Evolutionary conservation across 2,113 vertebrate genomes (phyloP).

Genomic region (Ammodramus savannarum): DNA sequence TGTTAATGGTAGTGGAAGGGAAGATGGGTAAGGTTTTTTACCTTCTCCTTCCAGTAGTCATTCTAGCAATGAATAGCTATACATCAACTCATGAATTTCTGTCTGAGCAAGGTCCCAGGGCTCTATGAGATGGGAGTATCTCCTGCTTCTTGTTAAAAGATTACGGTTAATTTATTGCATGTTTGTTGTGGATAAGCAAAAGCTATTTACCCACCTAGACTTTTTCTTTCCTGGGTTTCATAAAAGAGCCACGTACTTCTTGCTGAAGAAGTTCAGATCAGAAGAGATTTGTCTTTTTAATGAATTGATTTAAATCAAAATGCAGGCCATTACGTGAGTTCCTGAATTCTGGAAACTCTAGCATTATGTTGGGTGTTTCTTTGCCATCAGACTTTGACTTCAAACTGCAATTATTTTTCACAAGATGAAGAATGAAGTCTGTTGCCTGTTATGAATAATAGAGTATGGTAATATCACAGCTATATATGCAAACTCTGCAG

Average conservation of each 20-base stretch:
- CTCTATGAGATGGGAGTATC: not conserved
- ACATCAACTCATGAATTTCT: not conserved
- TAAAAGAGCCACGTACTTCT: not conserved
- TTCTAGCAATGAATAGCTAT: not conserved
- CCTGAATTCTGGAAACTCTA: not conserved
- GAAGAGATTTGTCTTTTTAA: slow-evolving; percentile 5
- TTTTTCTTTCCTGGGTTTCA: not conserved
- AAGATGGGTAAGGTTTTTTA: not conserved
- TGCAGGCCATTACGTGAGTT: not conserved
- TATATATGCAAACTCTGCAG: slow-evolving; percentile 53
- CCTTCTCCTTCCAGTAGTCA: not conserved
- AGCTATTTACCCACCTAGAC: not conserved
- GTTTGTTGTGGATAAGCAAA: not conserved
- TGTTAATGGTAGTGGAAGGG: not conserved
- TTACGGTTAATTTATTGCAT: not conserved
- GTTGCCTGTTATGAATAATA: slow-evolving; percentile 62
- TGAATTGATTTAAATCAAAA: not conserved
- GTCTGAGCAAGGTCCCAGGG: not conserved
- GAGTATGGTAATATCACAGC: slow-evolving; percentile 62
- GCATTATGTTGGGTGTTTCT: not conserved
- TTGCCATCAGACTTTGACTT: slow-evolving; percentile 23
- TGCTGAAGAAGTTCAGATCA: not conserved
- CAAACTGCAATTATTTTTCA: slow-evolving; percentile 42
- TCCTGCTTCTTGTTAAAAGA: not conserved
- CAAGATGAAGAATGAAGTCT: slow-evolving; percentile 33